Evolutionary conservation across 1,140 invertebrate genomes (phyloP).

Genomic region (Latrodectus geometricus): DNA sequence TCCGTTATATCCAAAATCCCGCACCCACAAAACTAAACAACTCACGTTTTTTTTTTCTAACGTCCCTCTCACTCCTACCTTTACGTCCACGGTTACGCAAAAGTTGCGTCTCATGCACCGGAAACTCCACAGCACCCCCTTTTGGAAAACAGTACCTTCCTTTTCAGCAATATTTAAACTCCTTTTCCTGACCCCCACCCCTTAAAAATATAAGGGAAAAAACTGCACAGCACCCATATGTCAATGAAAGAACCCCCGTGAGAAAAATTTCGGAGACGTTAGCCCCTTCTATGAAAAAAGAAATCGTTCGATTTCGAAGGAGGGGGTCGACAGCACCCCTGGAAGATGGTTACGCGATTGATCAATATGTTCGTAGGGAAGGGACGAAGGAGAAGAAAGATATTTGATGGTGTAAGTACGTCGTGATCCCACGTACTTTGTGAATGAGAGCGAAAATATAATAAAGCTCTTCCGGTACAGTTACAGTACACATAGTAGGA

Average conservation of each 20-base stretch:
- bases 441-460: constrained; percentile 61
- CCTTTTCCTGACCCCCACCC: neutral
- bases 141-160: constrained; percentile 24
- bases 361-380: constrained; percentile 43
- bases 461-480: constrained; percentile 60
- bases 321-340: neutral
- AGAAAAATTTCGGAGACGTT: constrained; percentile 49
- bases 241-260: constrained; percentile 38
- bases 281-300: constrained; percentile 13
- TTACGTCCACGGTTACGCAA: constrained; percentile 54
- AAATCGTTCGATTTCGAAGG: constrained; percentile 35
- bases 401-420: constrained; percentile 27
- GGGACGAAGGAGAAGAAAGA: neutral
- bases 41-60: neutral
- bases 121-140: constrained; percentile 1
- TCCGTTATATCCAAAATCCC: constrained; percentile 48
- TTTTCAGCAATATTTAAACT: constrained; percentile 59
- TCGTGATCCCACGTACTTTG: constrained; percentile 59
- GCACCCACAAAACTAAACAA: constrained; percentile 32
- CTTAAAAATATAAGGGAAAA: neutral
- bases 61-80: constrained; percentile 53
- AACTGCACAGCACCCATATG: constrained; percentile 44
- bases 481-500: constrained; percentile 36
- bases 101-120: constrained; percentile 36
- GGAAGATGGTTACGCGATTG: constrained; percentile 23